A percentile compares a stretch with the other conserved stretches of the same genome.
phyloP scores from a whole-genome alignment of 2,888 invertebrate genomes.

The Clistopyga incitator region DNA sequence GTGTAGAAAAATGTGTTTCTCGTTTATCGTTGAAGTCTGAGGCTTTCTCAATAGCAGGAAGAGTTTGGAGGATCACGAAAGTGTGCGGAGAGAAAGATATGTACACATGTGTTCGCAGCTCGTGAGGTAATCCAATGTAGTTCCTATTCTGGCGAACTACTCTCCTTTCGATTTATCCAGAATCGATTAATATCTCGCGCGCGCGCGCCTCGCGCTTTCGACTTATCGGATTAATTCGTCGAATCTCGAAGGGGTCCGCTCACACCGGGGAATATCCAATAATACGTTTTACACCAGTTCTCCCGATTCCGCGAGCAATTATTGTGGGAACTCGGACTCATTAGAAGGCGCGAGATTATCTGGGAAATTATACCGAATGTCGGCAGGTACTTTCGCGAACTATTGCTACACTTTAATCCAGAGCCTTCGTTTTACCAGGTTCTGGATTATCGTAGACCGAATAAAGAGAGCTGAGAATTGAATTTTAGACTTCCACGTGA shows the following conservation, averaged over 20 bases:
- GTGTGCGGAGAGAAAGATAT: conserved; percentile 38
- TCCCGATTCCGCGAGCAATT: conserved; percentile 55
- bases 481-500: not conserved
- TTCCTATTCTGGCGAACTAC: conserved; percentile 15
- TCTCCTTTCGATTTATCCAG: conserved; percentile 58
- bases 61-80: conserved; percentile 30
- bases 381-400: conserved; percentile 28
- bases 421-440: conserved; percentile 27
- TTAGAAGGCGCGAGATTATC: conserved; percentile 65
- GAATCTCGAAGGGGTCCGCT: conserved; percentile 46
- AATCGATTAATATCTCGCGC: conserved; percentile 55
- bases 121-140: conserved; percentile 41
- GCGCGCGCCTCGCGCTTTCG: conserved; percentile 58
- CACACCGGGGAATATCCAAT: conserved; percentile 55
- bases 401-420: conserved; percentile 60
- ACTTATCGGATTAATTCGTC: conserved; percentile 66
- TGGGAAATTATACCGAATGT: conserved; percentile 58
- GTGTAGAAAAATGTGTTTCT: conserved; percentile 28
- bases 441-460: not conserved
- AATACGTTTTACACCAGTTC: conserved; percentile 36
- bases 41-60: conserved; percentile 26
- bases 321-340: conserved; percentile 65
- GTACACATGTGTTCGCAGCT: conserved; percentile 21
- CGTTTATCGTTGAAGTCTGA: conserved; percentile 2
- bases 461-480: not conserved